Evolutionary conservation across 2,888 invertebrate species (phyloP), one percentile per base, ranked within the genome.

Genomic region (Apodemia hepburni): DNA sequence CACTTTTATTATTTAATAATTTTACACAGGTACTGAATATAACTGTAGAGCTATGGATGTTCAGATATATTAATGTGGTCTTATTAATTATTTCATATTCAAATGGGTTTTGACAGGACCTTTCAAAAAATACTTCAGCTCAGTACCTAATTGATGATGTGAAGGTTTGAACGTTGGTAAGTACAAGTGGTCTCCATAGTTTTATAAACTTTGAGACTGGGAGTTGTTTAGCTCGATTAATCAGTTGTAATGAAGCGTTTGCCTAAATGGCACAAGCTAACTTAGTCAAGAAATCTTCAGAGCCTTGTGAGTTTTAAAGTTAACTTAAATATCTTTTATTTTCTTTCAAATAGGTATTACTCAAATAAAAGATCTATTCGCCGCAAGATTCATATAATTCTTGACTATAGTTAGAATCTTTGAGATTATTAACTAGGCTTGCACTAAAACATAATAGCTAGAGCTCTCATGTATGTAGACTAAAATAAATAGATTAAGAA

Each of bases 201-300:
- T 80, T 81, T 75, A 75, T 78, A 80, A 84, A 82, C 76, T 82
- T 84, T 84, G 86, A 86, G 85, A 84, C 79, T 27, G 22, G 82
- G 81, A 82, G 79, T 66, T 80, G 83, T 81, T 79, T 79, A 81
- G 82, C 81, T 81, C 82, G 76, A 74, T 81, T 80, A 84, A 82
- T 84, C 80, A 84, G 82, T 82, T 85, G 77, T 77, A 75, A 79
- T 80, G 79, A 84, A 84, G 86, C 87, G 80, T 81, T 84, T 75
- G 84, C 85, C 83, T 85, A 83, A 82, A 84, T 82, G 80, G 80
- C 62, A 67, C 69, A 74, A 70, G 72, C 75, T 78, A 75, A 79
- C 73, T 71, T 69, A 75, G 75, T 75, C 78, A 78, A 80, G 76
- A 78, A 73, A 47, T 17, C 17, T 8, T 66, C 72, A 70, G 62